Evolutionary conservation across 2,888 invertebrate genomes (phyloP).

Genomic region (Gandaritis pyraliata): DNA sequence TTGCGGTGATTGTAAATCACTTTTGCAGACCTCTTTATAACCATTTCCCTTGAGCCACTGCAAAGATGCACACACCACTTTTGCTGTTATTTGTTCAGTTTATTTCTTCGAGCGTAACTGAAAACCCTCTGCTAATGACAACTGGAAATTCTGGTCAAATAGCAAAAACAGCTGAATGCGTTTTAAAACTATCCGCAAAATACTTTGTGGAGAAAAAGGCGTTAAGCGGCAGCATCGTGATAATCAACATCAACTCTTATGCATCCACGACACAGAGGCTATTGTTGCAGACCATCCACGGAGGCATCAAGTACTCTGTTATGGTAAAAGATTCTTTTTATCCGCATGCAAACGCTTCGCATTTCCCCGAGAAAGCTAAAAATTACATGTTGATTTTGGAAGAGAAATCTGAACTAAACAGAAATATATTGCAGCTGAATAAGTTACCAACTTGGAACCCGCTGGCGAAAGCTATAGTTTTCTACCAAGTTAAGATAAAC

Average conservation of each 20-base stretch:
- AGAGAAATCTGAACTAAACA: slow-evolving; percentile 72
- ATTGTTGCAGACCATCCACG: slow-evolving; percentile 74
- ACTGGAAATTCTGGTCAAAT: slow-evolving; percentile 67
- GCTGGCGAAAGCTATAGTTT: slow-evolving; percentile 76
- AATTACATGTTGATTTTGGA: slow-evolving; percentile 83
- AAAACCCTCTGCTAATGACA: slow-evolving; percentile 68
- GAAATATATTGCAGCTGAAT: slow-evolving; percentile 76
- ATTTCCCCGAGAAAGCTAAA: slow-evolving; percentile 82
- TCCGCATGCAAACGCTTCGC: slow-evolving; percentile 78
- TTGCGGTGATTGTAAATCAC: slow-evolving; percentile 35
- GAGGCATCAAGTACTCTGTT: slow-evolving; percentile 76
- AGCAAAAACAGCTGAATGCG: slow-evolving; percentile 76
- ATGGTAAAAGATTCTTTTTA: slow-evolving; percentile 82
- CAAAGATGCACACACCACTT: slow-evolving; percentile 52
- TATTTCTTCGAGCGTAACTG: slow-evolving; percentile 54
- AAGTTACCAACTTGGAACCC: slow-evolving; percentile 82
- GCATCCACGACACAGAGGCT: slow-evolving; percentile 68
- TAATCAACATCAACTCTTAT: slow-evolving; percentile 79
- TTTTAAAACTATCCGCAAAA: slow-evolving; percentile 80
- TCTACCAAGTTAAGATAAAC: slow-evolving; percentile 64
- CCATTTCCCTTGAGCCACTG: slow-evolving; percentile 24
- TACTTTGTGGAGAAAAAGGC: slow-evolving; percentile 81
- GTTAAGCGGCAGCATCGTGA: slow-evolving; percentile 79
- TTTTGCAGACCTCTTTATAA: slow-evolving; percentile 12
- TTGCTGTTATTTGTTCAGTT: slow-evolving; percentile 49